phyloP scores from a whole-genome alignment of 2,113 vertebrate genomes.

The Alectura lathami region DNA sequence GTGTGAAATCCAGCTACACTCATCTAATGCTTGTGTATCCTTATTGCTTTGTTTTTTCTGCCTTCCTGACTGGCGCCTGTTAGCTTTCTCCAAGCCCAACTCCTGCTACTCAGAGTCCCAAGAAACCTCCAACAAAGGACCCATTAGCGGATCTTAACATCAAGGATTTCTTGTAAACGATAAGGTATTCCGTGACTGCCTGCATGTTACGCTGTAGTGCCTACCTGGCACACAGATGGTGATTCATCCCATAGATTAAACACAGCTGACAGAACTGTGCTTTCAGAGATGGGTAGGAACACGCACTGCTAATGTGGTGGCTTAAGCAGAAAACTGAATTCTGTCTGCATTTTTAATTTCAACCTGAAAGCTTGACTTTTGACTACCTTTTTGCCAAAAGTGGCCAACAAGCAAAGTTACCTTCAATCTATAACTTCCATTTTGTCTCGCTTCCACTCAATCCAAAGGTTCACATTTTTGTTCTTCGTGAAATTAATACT shows the following conservation, averaged over 20 bases:
- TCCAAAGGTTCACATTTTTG: not conserved
- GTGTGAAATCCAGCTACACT: not conserved
- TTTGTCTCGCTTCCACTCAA: not conserved
- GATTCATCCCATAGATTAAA: not conserved
- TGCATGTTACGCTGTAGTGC: constrained; percentile 30
- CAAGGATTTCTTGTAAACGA: constrained; percentile 99
- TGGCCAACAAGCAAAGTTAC: not conserved
- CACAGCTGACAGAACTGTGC: not conserved
- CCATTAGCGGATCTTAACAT: constrained; percentile 98
- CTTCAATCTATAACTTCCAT: not conserved
- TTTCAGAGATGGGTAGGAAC: not conserved
- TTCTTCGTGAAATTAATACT: not conserved
- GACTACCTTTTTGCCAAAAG: not conserved
- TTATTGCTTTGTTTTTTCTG: constrained; percentile 68
- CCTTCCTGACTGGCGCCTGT: constrained; percentile 56
- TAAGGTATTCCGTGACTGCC: constrained; percentile 78
- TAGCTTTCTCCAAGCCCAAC: constrained; percentile 94
- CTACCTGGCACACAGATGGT: constrained; percentile 17
- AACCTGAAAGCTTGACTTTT: not conserved
- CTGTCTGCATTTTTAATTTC: not conserved
- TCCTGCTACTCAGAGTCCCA: constrained; percentile 91
- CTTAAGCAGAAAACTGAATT: not conserved
- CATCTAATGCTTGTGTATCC: constrained; percentile 67
- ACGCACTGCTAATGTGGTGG: not conserved
- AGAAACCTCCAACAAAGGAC: constrained; percentile 98